These are phyloP conservation scores for Micrastur ruficollis DNA, from an alignment of 2,797 vertebrate genomes.

Conservation along the genomic window DNA sequence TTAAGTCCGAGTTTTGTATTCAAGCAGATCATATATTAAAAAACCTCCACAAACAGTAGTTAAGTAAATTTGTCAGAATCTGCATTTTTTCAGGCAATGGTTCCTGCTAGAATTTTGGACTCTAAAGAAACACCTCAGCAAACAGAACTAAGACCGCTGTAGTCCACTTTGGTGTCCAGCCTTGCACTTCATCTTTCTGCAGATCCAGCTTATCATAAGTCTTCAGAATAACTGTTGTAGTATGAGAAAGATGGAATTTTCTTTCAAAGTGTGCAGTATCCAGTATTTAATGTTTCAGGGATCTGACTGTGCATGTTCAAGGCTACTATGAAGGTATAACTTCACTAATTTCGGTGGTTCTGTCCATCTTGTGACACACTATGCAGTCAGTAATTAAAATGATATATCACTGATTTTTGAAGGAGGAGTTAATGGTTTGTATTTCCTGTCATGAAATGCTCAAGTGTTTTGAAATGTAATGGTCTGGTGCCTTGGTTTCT, in stretches of 20 bases:
- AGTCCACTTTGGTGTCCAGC: neutral
- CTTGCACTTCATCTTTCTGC: neutral
- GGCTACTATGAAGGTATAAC: neutral
- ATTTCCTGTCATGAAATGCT: neutral
- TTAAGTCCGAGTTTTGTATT: neutral
- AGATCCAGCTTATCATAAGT: neutral
- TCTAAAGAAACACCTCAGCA: neutral
- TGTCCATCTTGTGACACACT: neutral
- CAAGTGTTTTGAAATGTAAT: neutral
- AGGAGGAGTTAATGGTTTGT: neutral
- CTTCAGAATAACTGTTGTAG: neutral
- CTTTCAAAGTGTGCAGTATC: neutral
- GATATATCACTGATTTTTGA: neutral
- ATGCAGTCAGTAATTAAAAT: neutral
- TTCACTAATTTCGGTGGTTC: neutral
- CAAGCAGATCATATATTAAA: neutral
- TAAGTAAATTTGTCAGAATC: neutral
- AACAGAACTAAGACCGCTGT: neutral
- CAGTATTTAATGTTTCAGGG: neutral
- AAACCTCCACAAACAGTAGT: neutral
- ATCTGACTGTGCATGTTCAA: neutral
- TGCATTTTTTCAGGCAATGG: neutral
- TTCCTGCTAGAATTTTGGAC: neutral
- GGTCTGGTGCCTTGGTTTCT: neutral
- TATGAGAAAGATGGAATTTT: neutral